Evolutionary conservation across 2,888 invertebrate genomes (phyloP).

Genomic region (Eurois occulta): DNA sequence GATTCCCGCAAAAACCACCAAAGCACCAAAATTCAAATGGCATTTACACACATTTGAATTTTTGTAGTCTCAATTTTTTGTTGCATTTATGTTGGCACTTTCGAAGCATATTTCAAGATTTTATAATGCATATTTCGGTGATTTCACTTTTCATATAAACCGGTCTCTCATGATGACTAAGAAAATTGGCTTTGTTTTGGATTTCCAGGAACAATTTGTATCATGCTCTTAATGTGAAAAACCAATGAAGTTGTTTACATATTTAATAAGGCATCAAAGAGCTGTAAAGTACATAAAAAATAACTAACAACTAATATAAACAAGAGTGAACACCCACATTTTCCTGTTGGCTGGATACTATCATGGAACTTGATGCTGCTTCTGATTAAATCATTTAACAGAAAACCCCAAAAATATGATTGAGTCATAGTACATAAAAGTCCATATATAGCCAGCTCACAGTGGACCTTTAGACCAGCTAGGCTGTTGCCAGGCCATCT

Average conservation of each 20-base stretch:
- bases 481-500: not conserved
- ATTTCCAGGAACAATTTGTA: not conserved
- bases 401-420: not conserved
- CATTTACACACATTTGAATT: no score
- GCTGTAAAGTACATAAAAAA: not conserved
- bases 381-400: not conserved
- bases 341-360: not conserved
- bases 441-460: not conserved
- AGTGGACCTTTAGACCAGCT: not conserved
- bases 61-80: not conserved
- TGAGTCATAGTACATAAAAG: not conserved
- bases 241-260: not conserved
- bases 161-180: not conserved
- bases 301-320: not conserved
- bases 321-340: not conserved
- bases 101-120: not conserved
- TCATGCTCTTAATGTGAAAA: not conserved
- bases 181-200: not conserved
- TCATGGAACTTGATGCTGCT: not conserved
- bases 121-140: not conserved
- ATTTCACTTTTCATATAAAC: not conserved
- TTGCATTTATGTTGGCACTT: not conserved
- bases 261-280: not conserved
- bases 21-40: not conserved
- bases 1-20: not conserved